Conservation (phyloP, 2,888 invertebrate genomes). For the Saturnia pavonia region DNA sequence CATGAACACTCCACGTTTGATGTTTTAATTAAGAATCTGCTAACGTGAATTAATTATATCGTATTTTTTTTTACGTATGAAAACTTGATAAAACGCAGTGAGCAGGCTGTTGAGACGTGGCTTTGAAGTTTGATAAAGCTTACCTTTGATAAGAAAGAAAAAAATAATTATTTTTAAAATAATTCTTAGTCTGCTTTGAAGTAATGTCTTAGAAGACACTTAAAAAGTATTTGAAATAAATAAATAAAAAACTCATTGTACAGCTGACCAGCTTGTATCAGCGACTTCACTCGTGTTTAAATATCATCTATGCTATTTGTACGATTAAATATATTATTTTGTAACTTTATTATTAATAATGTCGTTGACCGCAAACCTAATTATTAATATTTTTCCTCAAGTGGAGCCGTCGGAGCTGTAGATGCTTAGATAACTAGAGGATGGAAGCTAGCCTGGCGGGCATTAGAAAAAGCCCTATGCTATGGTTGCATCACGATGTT, state of each 20-base stretch:
- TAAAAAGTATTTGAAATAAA: not conserved
- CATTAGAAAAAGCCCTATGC: no score
- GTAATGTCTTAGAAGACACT: not conserved
- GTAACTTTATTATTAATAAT: no score
- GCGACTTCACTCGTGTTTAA: not conserved
- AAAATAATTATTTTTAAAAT: not conserved
- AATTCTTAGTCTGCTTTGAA: not conserved
- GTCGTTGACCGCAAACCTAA: no score
- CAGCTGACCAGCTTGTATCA: not conserved
- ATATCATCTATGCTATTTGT: not conserved
- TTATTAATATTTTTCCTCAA: no score
- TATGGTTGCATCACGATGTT: no score
- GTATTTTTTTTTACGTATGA: constrained; percentile 30
- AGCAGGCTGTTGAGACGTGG: constrained; percentile 24
- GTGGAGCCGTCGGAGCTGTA: no score
- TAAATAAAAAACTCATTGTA: not conserved
- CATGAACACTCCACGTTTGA: constrained; percentile 40
- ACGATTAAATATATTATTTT: no score
- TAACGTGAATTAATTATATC: constrained; percentile 30
- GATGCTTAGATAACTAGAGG: no score
- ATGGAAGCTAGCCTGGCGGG: no score
- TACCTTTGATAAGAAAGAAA: not conserved
- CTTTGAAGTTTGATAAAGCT: constrained; percentile 37
- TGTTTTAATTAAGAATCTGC: constrained; percentile 45
- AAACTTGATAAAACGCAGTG: constrained; percentile 25